Evolutionary conservation across 2,797 vertebrate species (phyloP).

Genomic region (Melanotaenia parkinsoni): DNA sequence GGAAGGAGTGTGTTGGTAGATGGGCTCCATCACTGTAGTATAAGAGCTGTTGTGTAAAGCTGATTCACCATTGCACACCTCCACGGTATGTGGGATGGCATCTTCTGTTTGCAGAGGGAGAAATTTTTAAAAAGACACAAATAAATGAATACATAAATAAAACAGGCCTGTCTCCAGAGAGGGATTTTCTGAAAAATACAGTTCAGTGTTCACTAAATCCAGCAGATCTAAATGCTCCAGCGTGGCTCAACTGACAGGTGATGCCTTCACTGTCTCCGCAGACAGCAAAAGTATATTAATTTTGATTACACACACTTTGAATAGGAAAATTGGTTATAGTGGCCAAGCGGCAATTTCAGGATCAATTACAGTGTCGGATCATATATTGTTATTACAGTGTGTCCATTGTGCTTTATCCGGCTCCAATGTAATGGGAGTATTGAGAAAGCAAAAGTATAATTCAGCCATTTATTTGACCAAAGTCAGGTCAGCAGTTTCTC

Average conservation of each 20-base stretch:
- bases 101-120: constrained; percentile 50
- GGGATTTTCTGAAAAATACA: constrained; percentile 27
- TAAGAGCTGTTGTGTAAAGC: constrained; percentile 66
- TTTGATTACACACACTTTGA: constrained; percentile 23
- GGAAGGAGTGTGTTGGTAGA: constrained; percentile 41
- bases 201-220: constrained; percentile 5
- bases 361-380: constrained; percentile 39
- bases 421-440: not conserved
- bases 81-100: constrained; percentile 51
- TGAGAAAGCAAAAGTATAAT: constrained; percentile 27
- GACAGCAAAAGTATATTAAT: not conserved
- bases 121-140: constrained; percentile 37
- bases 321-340: constrained; percentile 1
- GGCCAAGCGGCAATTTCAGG: constrained; percentile 23
- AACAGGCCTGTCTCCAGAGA: constrained; percentile 8
- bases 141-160: constrained; percentile 24
- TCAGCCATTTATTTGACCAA: constrained; percentile 22
- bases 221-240: not conserved
- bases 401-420: constrained; percentile 8
- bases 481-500: constrained; percentile 39
- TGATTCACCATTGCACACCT: constrained; percentile 68
- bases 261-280: not conserved
- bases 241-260: constrained; percentile 2
- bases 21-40: constrained; percentile 55
- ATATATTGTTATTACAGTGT: constrained; percentile 6